These are phyloP conservation scores for Pardosa pseudoannulata DNA, from an alignment of 2,888 invertebrate genomes.

Conservation along the genomic window DNA sequence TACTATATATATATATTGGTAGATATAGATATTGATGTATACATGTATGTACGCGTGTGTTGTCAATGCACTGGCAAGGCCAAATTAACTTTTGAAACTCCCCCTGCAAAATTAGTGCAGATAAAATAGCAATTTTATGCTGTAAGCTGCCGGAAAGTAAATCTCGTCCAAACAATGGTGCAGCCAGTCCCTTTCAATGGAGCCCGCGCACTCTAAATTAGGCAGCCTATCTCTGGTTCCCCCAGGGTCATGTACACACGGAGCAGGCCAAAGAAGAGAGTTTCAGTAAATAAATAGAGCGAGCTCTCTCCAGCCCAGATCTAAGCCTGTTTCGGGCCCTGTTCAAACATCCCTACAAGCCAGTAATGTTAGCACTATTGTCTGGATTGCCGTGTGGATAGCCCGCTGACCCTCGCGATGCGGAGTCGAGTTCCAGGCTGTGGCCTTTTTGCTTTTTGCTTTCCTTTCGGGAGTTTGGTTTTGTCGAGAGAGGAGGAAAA, in stretches of 20 bases:
- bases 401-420: constrained; percentile 21
- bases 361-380: constrained; percentile 67
- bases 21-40: too few species aligned
- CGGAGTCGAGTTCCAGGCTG: constrained; percentile 20
- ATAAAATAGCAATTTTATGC: too few species aligned
- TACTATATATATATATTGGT: too few species aligned
- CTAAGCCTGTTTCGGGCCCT: constrained; percentile 57
- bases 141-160: too few species aligned
- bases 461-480: constrained; percentile 4
- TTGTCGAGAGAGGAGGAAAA: constrained; percentile 17
- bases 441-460: constrained; percentile 21
- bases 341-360: constrained; percentile 61
- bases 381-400: constrained; percentile 42
- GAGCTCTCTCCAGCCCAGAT: constrained; percentile 54
- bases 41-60: too few species aligned
- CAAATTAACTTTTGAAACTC: too few species aligned
- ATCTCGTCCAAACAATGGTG: too few species aligned
- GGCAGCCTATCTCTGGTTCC: constrained; percentile 38
- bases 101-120: too few species aligned
- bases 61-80: too few species aligned
- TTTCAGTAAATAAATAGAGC: constrained; percentile 58
- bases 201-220: constrained; percentile 37
- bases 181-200: too few species aligned
- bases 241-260: constrained; percentile 51
- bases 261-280: constrained; percentile 30